Percentiles rank a stretch among this genome's conserved stretches.
phyloP scores from a whole-genome alignment of 2,113 vertebrate species.

The Entomyzon cyanotis region DNA sequence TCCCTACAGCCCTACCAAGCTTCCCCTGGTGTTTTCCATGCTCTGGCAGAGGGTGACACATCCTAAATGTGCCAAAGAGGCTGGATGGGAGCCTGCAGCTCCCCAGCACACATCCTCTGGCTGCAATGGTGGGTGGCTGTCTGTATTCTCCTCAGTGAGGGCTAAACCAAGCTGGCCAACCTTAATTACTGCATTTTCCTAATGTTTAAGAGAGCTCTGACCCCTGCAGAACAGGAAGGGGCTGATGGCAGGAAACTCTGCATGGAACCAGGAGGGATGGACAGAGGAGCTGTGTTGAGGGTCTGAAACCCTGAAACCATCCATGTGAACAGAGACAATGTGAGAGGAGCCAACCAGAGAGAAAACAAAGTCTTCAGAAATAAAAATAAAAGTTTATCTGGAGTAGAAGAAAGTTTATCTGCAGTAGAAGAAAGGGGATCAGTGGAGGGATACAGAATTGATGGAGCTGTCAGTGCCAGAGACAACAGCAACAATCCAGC shows the following conservation, averaged over 20 bases:
- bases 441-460: not conserved
- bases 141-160: accelerated
- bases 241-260: accelerated
- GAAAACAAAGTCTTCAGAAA: not conserved
- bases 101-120: not conserved
- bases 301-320: not conserved
- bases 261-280: accelerated
- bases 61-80: accelerated
- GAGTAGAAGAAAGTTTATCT: not conserved
- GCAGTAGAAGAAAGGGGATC: not conserved
- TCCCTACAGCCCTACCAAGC: accelerated
- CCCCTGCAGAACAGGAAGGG: not conserved
- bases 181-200: not conserved
- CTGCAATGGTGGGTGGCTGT: not conserved
- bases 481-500: not conserved
- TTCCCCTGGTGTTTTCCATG: not conserved
- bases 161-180: accelerated
- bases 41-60: accelerated
- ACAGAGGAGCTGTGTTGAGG: accelerated
- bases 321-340: accelerated
- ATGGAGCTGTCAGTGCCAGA: not conserved
- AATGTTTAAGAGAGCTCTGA: accelerated
- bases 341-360: not conserved
- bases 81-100: accelerated
- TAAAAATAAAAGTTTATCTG: not conserved